Percentiles rank a stretch among this genome's conserved stretches.
phyloP scores from a whole-genome alignment of 2,797 vertebrate genomes.

The Gobionotothen gibberifrons region DNA sequence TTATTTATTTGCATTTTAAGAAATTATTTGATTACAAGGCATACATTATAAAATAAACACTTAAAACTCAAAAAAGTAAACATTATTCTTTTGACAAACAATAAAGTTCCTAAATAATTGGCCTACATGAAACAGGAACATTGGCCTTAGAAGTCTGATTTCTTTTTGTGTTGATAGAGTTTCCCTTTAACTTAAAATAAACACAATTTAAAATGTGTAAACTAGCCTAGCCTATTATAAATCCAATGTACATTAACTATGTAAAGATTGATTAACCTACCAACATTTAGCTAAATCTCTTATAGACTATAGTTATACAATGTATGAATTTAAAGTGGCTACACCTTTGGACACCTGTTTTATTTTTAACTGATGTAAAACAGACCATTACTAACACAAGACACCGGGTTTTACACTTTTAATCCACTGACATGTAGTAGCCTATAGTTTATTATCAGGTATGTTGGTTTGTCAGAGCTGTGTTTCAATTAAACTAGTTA shows the following conservation, averaged over 20 bases:
- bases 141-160: background rate
- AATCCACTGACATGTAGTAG: background rate
- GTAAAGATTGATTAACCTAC: background rate
- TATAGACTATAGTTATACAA: background rate
- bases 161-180: background rate
- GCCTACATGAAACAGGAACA: background rate
- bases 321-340: no score
- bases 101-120: background rate
- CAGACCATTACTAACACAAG: background rate
- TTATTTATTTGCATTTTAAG: no score
- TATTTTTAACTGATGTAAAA: background rate
- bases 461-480: background rate
- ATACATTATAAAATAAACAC: no score
- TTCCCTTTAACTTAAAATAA: background rate
- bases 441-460: background rate
- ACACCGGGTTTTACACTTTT: background rate
- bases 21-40: no score
- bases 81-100: background rate
- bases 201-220: background rate
- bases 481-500: no score
- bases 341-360: background rate
- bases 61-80: background rate
- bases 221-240: background rate
- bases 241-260: background rate
- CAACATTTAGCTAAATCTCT: background rate